Evolutionary conservation across 2,888 invertebrate species (phyloP).

Genomic region (Hirtodrosophila cameraria): DNA sequence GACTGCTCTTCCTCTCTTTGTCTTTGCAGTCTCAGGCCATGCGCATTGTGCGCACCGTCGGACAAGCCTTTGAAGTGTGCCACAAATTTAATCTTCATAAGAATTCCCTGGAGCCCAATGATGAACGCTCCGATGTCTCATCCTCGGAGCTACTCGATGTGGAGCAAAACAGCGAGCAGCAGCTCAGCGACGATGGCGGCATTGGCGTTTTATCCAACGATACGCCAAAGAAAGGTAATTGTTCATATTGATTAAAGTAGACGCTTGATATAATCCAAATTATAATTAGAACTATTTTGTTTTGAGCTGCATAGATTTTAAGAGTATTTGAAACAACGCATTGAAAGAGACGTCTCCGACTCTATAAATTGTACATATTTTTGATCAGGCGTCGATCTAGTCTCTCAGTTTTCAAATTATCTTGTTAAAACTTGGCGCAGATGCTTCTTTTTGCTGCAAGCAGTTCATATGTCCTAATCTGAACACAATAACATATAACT

Average conservation of each 20-base stretch:
- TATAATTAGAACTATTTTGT: too few relatives aligned
- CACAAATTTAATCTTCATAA: slow-evolving; percentile 93
- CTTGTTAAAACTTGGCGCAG: too few relatives aligned
- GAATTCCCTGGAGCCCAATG: slow-evolving; percentile 84
- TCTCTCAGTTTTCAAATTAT: too few relatives aligned
- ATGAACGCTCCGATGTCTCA: slow-evolving; percentile 84
- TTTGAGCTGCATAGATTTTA: too few relatives aligned
- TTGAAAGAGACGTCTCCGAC: too few relatives aligned
- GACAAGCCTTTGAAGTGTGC: slow-evolving; percentile 99
- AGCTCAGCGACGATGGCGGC: slow-evolving; percentile 84
- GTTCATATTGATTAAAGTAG: too few relatives aligned
- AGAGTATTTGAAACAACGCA: too few relatives aligned
- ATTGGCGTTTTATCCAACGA: slow-evolving; percentile 81
- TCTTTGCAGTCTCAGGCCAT: slow-evolving; percentile 97
- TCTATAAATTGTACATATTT: too few relatives aligned
- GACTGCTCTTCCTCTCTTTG: slow-evolving; percentile 29
- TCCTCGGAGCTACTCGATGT: slow-evolving; percentile 83
- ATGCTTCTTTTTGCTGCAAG: too few relatives aligned
- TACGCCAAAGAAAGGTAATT: slow-evolving; percentile 86
- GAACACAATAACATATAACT: too few relatives aligned
- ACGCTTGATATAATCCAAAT: neutral
- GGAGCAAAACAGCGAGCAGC: slow-evolving; percentile 83
- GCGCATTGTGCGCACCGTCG: slow-evolving; percentile 98
- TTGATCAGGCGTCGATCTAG: too few relatives aligned
- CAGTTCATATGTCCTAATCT: too few relatives aligned